Conservation (phyloP, 2,888 invertebrate species). For the Eudasyphora cyanicolor region DNA sequence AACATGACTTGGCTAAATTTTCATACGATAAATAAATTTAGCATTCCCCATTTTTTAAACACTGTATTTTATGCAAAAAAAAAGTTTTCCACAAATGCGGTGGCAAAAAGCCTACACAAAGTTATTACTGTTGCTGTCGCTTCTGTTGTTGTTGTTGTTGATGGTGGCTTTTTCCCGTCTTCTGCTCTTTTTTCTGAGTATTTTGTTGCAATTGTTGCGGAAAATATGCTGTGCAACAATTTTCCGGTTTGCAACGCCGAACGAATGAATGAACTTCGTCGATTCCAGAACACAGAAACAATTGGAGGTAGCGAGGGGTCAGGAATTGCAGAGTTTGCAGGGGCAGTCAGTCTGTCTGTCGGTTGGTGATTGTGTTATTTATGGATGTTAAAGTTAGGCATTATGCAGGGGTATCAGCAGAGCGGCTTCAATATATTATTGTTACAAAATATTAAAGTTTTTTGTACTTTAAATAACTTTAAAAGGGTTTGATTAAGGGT, state of each 20-base stretch:
- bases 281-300: too few relatives aligned
- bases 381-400: constrained; percentile 4
- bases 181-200: neutral
- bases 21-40: too few relatives aligned
- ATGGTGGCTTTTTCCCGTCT: too few relatives aligned
- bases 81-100: neutral
- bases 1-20: too few relatives aligned
- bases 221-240: constrained; percentile 67
- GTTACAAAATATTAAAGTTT: neutral
- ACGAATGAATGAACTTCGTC: constrained; percentile 47
- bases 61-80: neutral
- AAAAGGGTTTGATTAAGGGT: too few relatives aligned
- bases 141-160: neutral
- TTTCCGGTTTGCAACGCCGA: constrained; percentile 65
- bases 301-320: too few relatives aligned
- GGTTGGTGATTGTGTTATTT: constrained; percentile 27
- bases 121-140: neutral
- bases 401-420: too few relatives aligned
- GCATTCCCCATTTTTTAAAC: too few relatives aligned
- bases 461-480: too few relatives aligned
- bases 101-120: neutral
- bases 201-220: constrained; percentile 61
- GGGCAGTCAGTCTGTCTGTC: neutral
- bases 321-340: too few relatives aligned
- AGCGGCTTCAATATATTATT: too few relatives aligned